A percentile compares a stretch with the other conserved stretches of the same genome.
These are phyloP conservation scores for Hycleus phaleratus DNA, from an alignment of 1,140 invertebrate genomes.

Conservation along the genomic window DNA sequence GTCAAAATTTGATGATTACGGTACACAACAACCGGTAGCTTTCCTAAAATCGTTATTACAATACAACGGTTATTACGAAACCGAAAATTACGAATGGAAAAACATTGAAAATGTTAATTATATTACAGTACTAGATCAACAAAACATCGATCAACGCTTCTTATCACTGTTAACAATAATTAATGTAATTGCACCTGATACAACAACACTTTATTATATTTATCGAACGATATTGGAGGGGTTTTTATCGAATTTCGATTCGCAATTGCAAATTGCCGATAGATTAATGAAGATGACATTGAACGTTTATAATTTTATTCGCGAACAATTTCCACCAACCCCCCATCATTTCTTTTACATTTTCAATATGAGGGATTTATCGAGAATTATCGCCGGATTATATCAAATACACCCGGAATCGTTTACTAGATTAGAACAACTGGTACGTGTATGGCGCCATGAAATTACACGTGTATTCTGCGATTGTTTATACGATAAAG, in stretches of 20 bases:
- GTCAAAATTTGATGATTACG: constrained; percentile 79
- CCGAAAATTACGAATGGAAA: constrained; percentile 87
- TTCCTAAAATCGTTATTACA: constrained; percentile 80
- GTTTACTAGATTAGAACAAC: constrained; percentile 58
- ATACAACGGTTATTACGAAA: constrained; percentile 76
- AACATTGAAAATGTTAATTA: constrained; percentile 70
- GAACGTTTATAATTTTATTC: constrained; percentile 71
- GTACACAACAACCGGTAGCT: constrained; percentile 88
- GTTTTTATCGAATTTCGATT: constrained; percentile 62
- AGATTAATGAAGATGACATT: constrained; percentile 70
- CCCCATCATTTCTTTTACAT: constrained; percentile 92
- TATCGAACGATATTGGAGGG: constrained; percentile 74
- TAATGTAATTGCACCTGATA: constrained; percentile 75
- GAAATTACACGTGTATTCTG: constrained; percentile 79
- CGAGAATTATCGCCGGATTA: constrained; percentile 70
- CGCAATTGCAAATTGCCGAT: constrained; percentile 57
- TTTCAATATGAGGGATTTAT: constrained; percentile 86
- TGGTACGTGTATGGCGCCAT: constrained; percentile 82
- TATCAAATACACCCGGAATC: constrained; percentile 61
- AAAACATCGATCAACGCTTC: constrained; percentile 83
- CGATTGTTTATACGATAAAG: constrained; percentile 71
- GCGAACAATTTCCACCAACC: constrained; percentile 75
- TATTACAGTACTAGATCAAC: constrained; percentile 75
- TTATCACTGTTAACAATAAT: constrained; percentile 81
- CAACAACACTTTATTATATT: constrained; percentile 70